phyloP scores from a whole-genome alignment of 2,113 vertebrate genomes.

The Labeo rohita region DNA sequence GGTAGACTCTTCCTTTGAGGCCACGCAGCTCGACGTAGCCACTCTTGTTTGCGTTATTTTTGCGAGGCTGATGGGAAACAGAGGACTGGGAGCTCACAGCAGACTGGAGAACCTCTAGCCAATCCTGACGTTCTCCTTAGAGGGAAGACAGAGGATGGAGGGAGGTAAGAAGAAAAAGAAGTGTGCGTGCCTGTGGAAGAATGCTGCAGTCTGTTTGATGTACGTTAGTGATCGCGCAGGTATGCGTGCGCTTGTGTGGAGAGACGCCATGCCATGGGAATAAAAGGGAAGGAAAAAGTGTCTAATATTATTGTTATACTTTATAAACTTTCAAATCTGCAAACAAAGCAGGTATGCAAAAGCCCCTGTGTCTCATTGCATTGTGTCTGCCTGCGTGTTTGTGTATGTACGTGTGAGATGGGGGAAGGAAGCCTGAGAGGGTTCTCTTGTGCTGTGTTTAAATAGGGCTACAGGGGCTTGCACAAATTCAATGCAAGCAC shows the following conservation, averaged over 20 bases:
- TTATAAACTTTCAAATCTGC: slow-evolving; percentile 58
- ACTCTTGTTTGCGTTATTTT: slow-evolving; percentile 79
- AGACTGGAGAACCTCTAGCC: slow-evolving; percentile 84
- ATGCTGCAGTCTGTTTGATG: slow-evolving; percentile 39
- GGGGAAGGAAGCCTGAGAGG: slow-evolving; percentile 20
- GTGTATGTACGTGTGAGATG: slow-evolving; percentile 17
- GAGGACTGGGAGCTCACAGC: slow-evolving; percentile 77
- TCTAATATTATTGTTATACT: slow-evolving; percentile 54
- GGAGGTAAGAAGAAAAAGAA: slow-evolving; percentile 46
- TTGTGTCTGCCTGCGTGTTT: slow-evolving; percentile 11
- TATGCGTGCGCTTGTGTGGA: slow-evolving; percentile 20
- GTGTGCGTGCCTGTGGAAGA: slow-evolving; percentile 28
- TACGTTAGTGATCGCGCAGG: slow-evolving; percentile 31
- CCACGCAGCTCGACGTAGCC: slow-evolving; percentile 90
- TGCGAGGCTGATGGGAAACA: slow-evolving; percentile 70
- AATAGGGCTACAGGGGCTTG: slow-evolving; percentile 55
- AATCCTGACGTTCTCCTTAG: slow-evolving; percentile 91
- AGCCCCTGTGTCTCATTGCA: slow-evolving; percentile 48
- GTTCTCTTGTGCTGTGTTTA: slow-evolving; percentile 44
- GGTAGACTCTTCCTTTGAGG: slow-evolving; percentile 92
- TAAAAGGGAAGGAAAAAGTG: slow-evolving; percentile 48
- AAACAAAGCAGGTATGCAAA: slow-evolving; percentile 54
- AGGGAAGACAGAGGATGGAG: slow-evolving; percentile 43
- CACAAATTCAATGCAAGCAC: slow-evolving; percentile 16
- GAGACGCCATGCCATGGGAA: slow-evolving; percentile 43